Conservation (phyloP, 2,113 vertebrate species). For the Hippocampus zosterae region DNA sequence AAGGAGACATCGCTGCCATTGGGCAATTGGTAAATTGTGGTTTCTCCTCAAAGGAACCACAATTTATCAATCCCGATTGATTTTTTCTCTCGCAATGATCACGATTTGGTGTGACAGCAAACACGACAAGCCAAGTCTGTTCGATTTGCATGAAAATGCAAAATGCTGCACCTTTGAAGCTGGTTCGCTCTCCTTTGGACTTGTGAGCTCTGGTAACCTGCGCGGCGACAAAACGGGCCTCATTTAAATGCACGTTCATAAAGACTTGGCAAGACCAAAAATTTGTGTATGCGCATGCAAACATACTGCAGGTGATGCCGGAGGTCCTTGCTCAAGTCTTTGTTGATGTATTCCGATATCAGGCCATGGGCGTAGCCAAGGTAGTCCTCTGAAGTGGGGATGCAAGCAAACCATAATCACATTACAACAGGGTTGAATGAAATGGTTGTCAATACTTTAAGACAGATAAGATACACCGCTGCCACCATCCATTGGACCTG, state of each 20-base stretch:
- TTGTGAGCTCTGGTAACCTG: conserved; percentile 83
- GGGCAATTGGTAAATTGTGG: too few species aligned
- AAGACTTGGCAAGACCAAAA: not conserved
- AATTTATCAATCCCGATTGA: too few species aligned
- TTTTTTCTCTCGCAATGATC: too few species aligned
- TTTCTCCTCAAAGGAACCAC: too few species aligned
- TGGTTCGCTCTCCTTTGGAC: conserved; percentile 72
- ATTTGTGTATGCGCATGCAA: not conserved
- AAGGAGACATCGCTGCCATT: too few species aligned
- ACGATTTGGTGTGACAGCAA: too few species aligned
- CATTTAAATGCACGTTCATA: not conserved
- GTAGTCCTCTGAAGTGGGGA: conserved; percentile 77
- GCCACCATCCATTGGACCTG: conserved; percentile 58
- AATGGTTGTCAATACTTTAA: not conserved
- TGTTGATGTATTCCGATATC: conserved; percentile 88
- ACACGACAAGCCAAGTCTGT: not conserved
- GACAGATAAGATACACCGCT: conserved; percentile 12
- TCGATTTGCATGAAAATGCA: not conserved
- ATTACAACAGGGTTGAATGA: not conserved
- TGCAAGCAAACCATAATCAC: not conserved
- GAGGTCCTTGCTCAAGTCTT: conserved; percentile 84
- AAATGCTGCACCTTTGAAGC: conserved; percentile 80
- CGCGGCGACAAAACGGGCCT: not conserved
- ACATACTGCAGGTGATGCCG: conserved; percentile 82
- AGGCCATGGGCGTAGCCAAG: conserved; percentile 88